Evolutionary conservation across 37 sponge, comb jelly and placozoan species (phyloP).

Genomic region (Aphrocallistes beatrix): DNA sequence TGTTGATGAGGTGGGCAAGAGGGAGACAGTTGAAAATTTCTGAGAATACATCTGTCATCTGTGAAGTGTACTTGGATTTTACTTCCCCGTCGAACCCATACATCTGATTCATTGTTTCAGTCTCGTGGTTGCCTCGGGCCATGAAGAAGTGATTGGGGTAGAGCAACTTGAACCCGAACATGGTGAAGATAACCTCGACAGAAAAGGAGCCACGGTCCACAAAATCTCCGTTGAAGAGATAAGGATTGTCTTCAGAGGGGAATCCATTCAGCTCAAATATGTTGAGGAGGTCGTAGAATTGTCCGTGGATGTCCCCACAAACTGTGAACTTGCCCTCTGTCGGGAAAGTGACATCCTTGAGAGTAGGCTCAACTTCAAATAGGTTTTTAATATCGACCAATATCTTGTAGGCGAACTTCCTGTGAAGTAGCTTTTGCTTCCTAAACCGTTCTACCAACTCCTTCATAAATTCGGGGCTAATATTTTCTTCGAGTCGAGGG

Average conservation of each 20-base stretch:
- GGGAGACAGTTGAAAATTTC: conserved; percentile 95
- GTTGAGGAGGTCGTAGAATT: conserved; percentile 92
- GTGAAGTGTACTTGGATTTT: conserved; percentile 61
- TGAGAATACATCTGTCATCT: conserved; percentile 83
- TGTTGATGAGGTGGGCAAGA: conserved; percentile 65
- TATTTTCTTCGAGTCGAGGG: conserved; percentile 64
- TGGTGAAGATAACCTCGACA: conserved; percentile 75
- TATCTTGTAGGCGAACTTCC: conserved; percentile 84
- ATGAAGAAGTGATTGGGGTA: conserved; percentile 81
- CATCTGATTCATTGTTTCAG: conserved; percentile 83
- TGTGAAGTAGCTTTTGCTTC: conserved; percentile 77
- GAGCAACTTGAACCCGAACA: conserved; percentile 87
- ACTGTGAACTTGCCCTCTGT: conserved; percentile 75
- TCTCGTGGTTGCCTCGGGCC: conserved; percentile 97
- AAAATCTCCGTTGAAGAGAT: conserved; percentile 98
- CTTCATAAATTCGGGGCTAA: conserved; percentile 79
- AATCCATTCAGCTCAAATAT: conserved; percentile 87
- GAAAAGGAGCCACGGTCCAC: conserved; percentile 96
- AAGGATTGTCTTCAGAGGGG: conserved; percentile 82
- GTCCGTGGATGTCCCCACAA: conserved; percentile 99
- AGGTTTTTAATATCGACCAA: conserved; percentile 46
- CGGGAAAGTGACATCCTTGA: conserved; percentile 71
- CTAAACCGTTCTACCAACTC: conserved; percentile 53
- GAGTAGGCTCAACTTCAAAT: conserved; percentile 37
- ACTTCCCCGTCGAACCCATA: conserved; percentile 99